Evolutionary conservation across 2,797 vertebrate genomes (phyloP), one percentile per base, ranked within the genome.

Genomic region (Ibycter americanus): DNA sequence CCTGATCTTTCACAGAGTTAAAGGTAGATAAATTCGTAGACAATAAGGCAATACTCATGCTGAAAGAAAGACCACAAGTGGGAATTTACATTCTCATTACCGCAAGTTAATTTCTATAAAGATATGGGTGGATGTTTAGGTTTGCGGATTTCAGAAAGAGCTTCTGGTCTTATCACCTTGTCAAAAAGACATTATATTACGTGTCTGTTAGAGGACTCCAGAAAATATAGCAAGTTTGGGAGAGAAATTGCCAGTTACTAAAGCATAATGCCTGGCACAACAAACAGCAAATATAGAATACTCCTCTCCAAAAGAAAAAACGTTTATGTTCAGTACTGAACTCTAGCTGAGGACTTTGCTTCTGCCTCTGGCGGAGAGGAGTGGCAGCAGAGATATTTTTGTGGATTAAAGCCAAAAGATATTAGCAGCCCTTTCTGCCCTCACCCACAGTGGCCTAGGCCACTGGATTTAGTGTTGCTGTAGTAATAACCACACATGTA

Each of bases 351-450:
- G 63, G 47, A 11, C 27, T 72, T 62, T 59, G 17, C n/a, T 20
- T 63, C 51, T 83, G 55, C 10, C 40, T 36, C 58, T 58, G 63
- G 15, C 4, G 38, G 70, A 27, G 22, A 40, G n/a, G 38, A 54
- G 49, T 9, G 47, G 38, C 84, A 85, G 52, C 52, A 21, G 52
- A 88, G 72, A 44, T 79, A 0, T 71, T 88, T 61, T 2, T 46
- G 86, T 47, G 77, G 87, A 34, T 79, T 49, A 83, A 82, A 94
- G 85, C 82, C 90, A 63, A 8, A 25, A 77, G 91, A 49, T 9
- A 18, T 20, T 63, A 51, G 77, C 82, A 42, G 72, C 22, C 66
- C 67, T 74, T 66, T 73, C 31, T n/a, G 66, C 20, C 12, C 56
- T 42, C 1, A 0, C 56, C 11, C 14, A 3, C 59, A 55, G 27